phyloP scores from a whole-genome alignment of 2,888 invertebrate species.

The Bimastos eiseni region DNA sequence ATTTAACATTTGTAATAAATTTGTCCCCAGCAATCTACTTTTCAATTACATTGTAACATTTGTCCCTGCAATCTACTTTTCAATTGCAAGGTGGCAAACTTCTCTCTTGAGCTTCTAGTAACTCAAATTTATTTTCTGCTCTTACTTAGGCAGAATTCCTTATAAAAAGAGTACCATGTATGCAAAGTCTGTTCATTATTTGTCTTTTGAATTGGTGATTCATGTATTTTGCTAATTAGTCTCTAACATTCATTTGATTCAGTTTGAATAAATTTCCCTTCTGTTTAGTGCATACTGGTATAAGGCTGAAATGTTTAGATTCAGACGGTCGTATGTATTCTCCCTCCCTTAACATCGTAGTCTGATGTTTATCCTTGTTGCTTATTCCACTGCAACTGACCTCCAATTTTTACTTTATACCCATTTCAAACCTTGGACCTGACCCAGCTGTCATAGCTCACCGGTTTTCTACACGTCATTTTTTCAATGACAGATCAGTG shows the following conservation, averaged over 20 bases:
- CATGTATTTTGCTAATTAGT: background rate
- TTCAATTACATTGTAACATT: background rate
- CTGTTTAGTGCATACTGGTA: background rate
- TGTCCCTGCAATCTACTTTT: no score
- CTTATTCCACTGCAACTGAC: background rate
- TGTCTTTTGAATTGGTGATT: background rate
- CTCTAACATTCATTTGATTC: background rate
- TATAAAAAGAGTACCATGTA: no score
- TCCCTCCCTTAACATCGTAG: background rate
- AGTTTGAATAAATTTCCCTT: background rate
- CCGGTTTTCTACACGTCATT: background rate
- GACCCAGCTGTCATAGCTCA: background rate
- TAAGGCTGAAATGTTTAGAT: background rate
- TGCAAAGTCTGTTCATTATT: no score
- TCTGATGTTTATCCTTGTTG: background rate
- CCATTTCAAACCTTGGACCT: background rate
- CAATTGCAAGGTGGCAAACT: no score
- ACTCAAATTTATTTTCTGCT: no score
- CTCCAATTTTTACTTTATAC: background rate
- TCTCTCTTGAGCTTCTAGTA: no score
- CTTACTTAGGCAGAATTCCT: no score
- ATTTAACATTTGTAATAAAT: background rate
- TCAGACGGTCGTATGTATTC: background rate
- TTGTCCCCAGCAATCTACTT: background rate
- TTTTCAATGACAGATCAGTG: no score